Conservation (phyloP, 2,888 invertebrate genomes). For the Lagria hirta region DNA sequence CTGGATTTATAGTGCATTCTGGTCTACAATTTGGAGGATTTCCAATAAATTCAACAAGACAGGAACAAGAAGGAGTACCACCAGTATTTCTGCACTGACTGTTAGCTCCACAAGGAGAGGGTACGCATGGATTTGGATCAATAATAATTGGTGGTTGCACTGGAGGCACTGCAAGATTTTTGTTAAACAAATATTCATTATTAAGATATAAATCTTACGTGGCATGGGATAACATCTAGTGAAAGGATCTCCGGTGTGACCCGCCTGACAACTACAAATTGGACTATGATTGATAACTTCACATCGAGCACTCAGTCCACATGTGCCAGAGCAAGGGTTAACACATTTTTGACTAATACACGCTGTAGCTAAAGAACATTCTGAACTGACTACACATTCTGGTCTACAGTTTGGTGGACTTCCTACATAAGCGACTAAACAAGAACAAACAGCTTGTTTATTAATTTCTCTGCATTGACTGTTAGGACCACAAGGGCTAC, state of each 20-base stretch:
- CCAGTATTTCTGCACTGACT: constrained; percentile 69
- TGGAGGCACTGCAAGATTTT: constrained; percentile 37
- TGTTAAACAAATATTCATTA: neutral
- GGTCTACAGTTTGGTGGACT: constrained; percentile 65
- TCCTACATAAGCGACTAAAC: constrained; percentile 62
- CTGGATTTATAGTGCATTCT: constrained; percentile 66
- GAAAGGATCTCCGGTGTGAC: constrained; percentile 73
- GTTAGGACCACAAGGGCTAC: constrained; percentile 78
- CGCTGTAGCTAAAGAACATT: constrained; percentile 57
- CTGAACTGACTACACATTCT: constrained; percentile 60
- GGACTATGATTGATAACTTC: constrained; percentile 69
- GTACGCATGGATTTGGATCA: constrained; percentile 63
- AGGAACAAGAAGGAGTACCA: constrained; percentile 62
- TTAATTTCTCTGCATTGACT: constrained; percentile 71
- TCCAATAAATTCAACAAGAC: constrained; percentile 61
- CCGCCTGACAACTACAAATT: constrained; percentile 63
- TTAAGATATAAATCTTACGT: constrained; percentile 42
- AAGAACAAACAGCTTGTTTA: constrained; percentile 61
- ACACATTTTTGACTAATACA: constrained; percentile 50
- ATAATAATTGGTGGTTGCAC: constrained; percentile 42
- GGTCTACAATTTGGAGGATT: constrained; percentile 67
- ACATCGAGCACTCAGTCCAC: constrained; percentile 58
- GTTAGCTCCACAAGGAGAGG: constrained; percentile 80
- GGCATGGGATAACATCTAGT: constrained; percentile 64
- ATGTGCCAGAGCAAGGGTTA: constrained; percentile 58